Percentiles rank a stretch among this genome's conserved stretches.
phyloP scores from a whole-genome alignment of 2,888 invertebrate genomes.

The Sipha maydis region DNA sequence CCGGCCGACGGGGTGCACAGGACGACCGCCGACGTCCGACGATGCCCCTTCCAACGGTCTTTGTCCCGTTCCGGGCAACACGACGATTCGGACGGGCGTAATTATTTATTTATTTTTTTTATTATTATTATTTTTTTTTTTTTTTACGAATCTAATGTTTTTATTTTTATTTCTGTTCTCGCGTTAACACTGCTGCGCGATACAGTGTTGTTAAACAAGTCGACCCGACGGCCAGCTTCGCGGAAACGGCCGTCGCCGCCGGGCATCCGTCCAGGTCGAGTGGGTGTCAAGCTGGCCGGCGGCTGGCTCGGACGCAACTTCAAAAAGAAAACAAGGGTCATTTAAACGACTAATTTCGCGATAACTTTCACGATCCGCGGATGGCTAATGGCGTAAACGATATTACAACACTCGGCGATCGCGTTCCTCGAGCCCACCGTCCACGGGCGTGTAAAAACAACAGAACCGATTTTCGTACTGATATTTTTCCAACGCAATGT shows the following conservation, averaged over 20 bases:
- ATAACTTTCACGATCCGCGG: neutral
- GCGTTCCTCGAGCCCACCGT: too few species aligned
- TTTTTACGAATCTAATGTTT: neutral
- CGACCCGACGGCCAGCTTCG: neutral
- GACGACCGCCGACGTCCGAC: neutral
- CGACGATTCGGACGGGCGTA: too few species aligned
- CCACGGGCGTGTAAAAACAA: too few species aligned
- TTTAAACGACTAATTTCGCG: slow-evolving; percentile 47
- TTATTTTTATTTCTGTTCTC: neutral
- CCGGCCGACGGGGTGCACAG: neutral
- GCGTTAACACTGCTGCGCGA: slow-evolving; percentile 3
- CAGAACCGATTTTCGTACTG: too few species aligned
- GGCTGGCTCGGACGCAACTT: slow-evolving; percentile 45
- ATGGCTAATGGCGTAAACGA: slow-evolving; percentile 3
- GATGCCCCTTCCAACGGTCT: slow-evolving; percentile 37
- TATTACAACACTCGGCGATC: too few species aligned
- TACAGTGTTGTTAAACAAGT: slow-evolving; percentile 52
- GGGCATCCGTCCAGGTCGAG: slow-evolving; percentile 49
- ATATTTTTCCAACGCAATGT: too few species aligned
- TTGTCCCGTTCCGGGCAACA: neutral
- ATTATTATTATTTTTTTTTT: neutral
- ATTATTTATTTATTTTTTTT: too few species aligned
- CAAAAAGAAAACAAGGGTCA: slow-evolving; percentile 51
- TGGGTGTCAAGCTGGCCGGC: slow-evolving; percentile 14
- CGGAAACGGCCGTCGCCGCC: neutral